Evolutionary conservation across 2,113 vertebrate species (phyloP), one percentile per base, ranked within the genome.

Genomic region (Charina bottae): DNA sequence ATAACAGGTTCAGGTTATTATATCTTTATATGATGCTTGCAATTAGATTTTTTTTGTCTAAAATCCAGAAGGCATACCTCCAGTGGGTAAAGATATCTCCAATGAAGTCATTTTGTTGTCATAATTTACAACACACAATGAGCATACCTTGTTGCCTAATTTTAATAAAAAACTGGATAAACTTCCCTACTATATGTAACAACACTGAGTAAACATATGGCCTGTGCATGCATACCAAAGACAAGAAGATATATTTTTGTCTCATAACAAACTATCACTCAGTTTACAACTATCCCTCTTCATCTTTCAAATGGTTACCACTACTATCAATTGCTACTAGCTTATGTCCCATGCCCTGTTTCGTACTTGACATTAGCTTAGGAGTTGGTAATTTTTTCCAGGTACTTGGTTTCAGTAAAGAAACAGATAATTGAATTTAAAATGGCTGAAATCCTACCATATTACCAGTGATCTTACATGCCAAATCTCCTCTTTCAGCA

Each of bases 1-100:
- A 85, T 93, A 96, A 95, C 53, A 94, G 95, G 68, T 6, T 94
- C 94, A 94, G 95, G 94, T 95, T 94, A 95, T 94, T 90, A 87
- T 91, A 94, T 93, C 90, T 84, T 95, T 96, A 93, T 33, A 33
- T 87, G 94, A 93, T 5, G 59, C 62, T 56, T 87, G 60, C 8
- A 88, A 42, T 4, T 94, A 72, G 60, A 58, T 94, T 94, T 90
- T 6, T 72, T 90, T 53, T 2, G 62, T 55, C 23, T 72, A 64
- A n/a, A 72, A 87, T 53, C 68, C 59, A 91, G 49, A 26, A 64
- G 85, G 93, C 94, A 85, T 42, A 92, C 54, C 37, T 93, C 49
- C 46, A 90, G 33, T 83, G 6, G 55, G 64, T 92, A 96, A 96
- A 94, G 26, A 46, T 90, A 55, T 5, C 59, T 89, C 91, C 94